Conservation (phyloP, 2,797 vertebrate genomes). For the Sarcophilus harrisii region DNA sequence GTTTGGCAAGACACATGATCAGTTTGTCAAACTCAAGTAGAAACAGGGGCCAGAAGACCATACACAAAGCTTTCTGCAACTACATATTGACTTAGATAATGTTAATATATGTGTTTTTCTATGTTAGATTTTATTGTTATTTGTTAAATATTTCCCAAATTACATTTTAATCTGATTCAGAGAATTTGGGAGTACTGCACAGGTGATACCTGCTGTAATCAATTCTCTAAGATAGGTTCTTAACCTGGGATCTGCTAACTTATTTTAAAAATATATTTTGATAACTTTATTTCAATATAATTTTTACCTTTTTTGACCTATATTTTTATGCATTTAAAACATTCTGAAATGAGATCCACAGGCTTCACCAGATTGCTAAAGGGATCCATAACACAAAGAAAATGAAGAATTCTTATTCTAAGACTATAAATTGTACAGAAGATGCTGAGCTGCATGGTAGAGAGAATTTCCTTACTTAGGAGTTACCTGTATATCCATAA, state of each 20-base stretch:
- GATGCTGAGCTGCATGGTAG: neutral
- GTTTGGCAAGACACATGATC: neutral
- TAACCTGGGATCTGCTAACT: neutral
- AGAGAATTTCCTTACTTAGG: neutral
- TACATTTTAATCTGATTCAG: neutral
- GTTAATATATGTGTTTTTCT: neutral
- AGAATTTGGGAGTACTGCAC: neutral
- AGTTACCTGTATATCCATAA: neutral
- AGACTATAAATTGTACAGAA: neutral
- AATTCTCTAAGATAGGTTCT: neutral
- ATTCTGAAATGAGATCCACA: neutral
- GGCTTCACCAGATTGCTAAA: no score
- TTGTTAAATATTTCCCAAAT: neutral
- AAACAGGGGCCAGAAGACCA: neutral
- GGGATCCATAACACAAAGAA: no score
- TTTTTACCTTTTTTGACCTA: neutral
- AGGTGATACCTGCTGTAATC: neutral
- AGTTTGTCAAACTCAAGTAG: neutral
- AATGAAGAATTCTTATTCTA: neutral
- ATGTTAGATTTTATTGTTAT: neutral
- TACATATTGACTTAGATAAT: neutral
- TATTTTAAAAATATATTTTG: neutral
- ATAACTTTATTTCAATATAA: neutral
- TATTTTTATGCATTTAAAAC: neutral
- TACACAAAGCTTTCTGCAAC: neutral